These are phyloP conservation scores for Paedocypris sp. DNA, from an alignment of 2,113 vertebrate species.

Conservation along the genomic window DNA sequence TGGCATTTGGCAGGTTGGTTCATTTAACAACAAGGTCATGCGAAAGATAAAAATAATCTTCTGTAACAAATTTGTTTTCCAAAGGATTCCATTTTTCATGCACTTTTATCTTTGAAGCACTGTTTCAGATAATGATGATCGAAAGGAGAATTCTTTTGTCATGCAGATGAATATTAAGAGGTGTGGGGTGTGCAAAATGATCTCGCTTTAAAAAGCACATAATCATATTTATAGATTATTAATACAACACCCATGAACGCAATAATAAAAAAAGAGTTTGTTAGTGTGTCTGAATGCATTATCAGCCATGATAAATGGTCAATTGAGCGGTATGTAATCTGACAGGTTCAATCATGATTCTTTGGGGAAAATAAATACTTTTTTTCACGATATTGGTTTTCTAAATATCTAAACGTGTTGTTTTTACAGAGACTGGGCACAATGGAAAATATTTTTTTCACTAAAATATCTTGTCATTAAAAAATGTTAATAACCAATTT, in stretches of 20 bases:
- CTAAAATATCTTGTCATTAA: too few species aligned
- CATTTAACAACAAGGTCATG: conserved; percentile 60
- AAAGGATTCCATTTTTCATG: conserved; percentile 55
- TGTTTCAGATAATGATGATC: conserved; percentile 56
- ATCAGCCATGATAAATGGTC: background rate
- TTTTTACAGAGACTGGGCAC: too few species aligned
- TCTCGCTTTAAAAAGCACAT: too few species aligned
- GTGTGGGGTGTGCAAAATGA: conserved; percentile 53
- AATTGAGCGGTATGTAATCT: conserved; percentile 4
- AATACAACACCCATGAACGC: background rate
- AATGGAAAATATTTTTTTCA: too few species aligned
- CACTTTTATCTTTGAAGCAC: conserved; percentile 42
- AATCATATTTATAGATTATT: too few species aligned
- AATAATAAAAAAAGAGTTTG: conserved; percentile 5
- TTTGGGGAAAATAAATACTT: background rate
- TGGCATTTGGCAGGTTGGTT: conserved; percentile 51
- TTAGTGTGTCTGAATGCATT: background rate
- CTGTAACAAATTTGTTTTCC: conserved; percentile 61
- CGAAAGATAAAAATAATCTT: conserved; percentile 62
- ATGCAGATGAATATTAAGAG: conserved; percentile 55
- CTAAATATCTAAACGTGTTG: too few species aligned
- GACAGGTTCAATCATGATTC: background rate
- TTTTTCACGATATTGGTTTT: too few species aligned
- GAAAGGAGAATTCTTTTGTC: conserved; percentile 51
- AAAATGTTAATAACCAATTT: too few species aligned